Conservation (phyloP, 2,888 invertebrate species). For the Calliopum simillimum region DNA sequence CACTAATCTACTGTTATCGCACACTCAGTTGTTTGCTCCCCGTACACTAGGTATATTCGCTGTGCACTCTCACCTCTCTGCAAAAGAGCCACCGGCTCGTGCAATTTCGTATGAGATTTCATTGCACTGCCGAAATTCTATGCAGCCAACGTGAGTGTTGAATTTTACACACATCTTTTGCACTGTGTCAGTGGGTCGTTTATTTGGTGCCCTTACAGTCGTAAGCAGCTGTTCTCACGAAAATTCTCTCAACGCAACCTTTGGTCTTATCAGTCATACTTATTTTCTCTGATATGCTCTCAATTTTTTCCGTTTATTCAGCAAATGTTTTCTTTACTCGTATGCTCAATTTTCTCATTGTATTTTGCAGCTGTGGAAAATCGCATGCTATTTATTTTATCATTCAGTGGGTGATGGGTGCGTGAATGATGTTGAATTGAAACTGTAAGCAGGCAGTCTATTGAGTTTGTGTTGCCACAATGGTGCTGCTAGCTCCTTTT, state of each 20-base stretch:
- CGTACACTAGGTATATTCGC: too few relatives aligned
- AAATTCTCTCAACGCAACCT: neutral
- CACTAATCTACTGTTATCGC: neutral
- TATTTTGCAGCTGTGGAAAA: neutral
- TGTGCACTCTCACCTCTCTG: too few relatives aligned
- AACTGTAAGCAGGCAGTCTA: neutral
- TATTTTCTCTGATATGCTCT: too few relatives aligned
- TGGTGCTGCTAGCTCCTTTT: neutral
- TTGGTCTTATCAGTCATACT: neutral
- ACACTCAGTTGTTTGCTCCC: too few relatives aligned
- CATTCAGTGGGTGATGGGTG: neutral
- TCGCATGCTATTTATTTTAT: conserved; percentile 8
- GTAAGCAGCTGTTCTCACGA: neutral
- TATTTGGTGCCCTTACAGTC: too few relatives aligned
- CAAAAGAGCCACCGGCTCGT: too few relatives aligned
- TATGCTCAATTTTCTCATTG: neutral
- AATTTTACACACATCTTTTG: too few relatives aligned
- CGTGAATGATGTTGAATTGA: conserved; percentile 6
- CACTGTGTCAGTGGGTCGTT: too few relatives aligned
- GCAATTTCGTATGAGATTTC: too few relatives aligned
- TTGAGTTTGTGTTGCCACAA: neutral
- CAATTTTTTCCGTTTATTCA: neutral
- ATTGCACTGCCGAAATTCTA: too few relatives aligned
- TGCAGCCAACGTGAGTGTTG: too few relatives aligned
- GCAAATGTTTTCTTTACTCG: neutral